Base-by-base conservation (phyloP, 2,888 invertebrate genomes). In the Griposia aprilina region DNA sequence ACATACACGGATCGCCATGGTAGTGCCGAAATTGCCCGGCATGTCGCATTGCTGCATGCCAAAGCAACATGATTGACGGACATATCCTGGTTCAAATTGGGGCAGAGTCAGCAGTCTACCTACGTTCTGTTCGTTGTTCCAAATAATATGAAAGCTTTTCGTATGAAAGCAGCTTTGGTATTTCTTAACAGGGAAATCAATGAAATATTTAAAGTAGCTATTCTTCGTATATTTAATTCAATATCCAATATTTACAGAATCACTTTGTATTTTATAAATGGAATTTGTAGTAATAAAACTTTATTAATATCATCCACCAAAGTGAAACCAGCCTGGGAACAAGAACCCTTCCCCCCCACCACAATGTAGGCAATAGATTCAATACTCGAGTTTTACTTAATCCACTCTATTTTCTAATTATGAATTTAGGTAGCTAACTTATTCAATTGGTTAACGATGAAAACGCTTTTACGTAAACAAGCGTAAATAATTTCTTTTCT, bases 251-350 rank as follows among this genome's bases (percentile, higher is more conserved):
- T 82, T 73, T 59, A 52, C 74, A 72, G 68, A 81, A 65, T 80
- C 72, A 41, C 63, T 69, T 72, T 74, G 63, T 76, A 73, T 62
- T 63, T 73, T 74, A 74, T 75, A 73, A 84, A 78, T 87, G 79
- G 81, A 88, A 83, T 84, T 65, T 81, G 67, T 80, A 59, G 76
- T 84, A 83, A 87, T 87, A 85, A 91, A 93, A 93, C 92, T 92
- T 92, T 93, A 91, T 92, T 93, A 93, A 92, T 92, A 92, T 90
- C 84, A 82, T 86, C 83, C 79, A 82, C 73, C 78, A 63, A 81
- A 81, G 70, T 48, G 63, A 67, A 74, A 73, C 70, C 69, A 65
- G 79, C 48, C 74, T 70, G 68, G 72, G 23, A 76, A 67, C 62
- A 55, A 36, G 41, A 72, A 75, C 30, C 67, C 59, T 30, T 65